Percentiles rank a stretch among this genome's conserved stretches.
These are phyloP conservation scores for Hassar affinis DNA, from an alignment of 2,113 vertebrate species.

Conservation along the genomic window DNA sequence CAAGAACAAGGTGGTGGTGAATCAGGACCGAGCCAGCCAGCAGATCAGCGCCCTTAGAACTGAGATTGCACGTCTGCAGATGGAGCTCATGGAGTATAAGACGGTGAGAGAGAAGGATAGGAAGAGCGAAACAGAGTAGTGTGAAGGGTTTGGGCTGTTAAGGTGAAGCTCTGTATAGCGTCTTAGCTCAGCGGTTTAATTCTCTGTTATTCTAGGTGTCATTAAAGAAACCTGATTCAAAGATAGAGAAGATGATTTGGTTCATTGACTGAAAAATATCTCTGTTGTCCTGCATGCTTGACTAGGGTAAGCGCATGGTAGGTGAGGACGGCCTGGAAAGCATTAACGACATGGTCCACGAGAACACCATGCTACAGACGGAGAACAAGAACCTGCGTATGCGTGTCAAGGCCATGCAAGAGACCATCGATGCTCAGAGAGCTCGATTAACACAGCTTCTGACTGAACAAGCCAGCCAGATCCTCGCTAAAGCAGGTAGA, in stretches of 20 bases:
- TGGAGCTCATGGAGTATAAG: slow-evolving; percentile 98
- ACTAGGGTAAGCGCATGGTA: slow-evolving; percentile 91
- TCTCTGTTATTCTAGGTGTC: too few relatives aligned
- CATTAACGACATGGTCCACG: slow-evolving; percentile 96
- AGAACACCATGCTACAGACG: slow-evolving; percentile 95
- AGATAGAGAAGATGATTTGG: not conserved
- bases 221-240: not conserved
- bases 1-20: slow-evolving; percentile 96
- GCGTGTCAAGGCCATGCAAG: slow-evolving; percentile 97
- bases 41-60: slow-evolving; percentile 90
- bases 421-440: slow-evolving; percentile 87
- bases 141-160: not conserved
- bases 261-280: not conserved
- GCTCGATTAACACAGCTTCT: slow-evolving; percentile 85
- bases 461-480: slow-evolving; percentile 88
- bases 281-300: not conserved
- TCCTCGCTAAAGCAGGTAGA: slow-evolving; percentile 84
- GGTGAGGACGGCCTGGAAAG: slow-evolving; percentile 93
- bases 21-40: slow-evolving; percentile 94
- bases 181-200: not conserved
- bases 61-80: slow-evolving; percentile 92
- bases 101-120: slow-evolving; percentile 76
- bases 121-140: not conserved
- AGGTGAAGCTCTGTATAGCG: not conserved
- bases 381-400: slow-evolving; percentile 94